These are phyloP conservation scores for Pseudopodoces humilis DNA, from an alignment of 2,113 vertebrate species.

Conservation along the genomic window DNA sequence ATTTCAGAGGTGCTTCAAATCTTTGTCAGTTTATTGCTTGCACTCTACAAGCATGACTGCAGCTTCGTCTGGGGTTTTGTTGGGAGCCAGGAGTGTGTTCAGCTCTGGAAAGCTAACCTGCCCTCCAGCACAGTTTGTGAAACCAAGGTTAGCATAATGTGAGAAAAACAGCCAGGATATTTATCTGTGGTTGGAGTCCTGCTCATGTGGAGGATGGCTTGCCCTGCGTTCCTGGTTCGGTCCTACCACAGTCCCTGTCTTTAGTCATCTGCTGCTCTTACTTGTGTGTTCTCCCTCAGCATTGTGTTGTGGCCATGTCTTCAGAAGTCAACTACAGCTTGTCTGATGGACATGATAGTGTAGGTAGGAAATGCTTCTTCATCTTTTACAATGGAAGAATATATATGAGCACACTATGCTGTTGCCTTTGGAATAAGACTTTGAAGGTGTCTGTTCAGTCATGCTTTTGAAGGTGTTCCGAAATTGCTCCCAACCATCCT, in stretches of 20 bases:
- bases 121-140: background rate
- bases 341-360: background rate
- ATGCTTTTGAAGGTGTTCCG: slow-evolving; percentile 3
- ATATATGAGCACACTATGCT: background rate
- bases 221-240: background rate
- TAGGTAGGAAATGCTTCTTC: background rate
- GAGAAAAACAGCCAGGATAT: background rate
- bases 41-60: background rate
- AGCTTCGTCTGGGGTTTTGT: background rate
- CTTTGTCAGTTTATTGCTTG: background rate
- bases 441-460: background rate
- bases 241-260: background rate
- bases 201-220: background rate
- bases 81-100: background rate
- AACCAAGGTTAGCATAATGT: background rate
- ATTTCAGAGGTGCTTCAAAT: background rate
- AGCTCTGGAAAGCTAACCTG: background rate
- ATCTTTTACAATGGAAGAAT: background rate
- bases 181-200: background rate
- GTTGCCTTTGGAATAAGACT: background rate
- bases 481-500: background rate
- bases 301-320: background rate
- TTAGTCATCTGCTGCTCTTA: background rate
- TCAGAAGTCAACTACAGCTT: background rate
- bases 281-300: background rate